These are phyloP conservation scores for Paracanthobrama guichenoti DNA, from an alignment of 2,113 vertebrate genomes.

Conservation along the genomic window DNA sequence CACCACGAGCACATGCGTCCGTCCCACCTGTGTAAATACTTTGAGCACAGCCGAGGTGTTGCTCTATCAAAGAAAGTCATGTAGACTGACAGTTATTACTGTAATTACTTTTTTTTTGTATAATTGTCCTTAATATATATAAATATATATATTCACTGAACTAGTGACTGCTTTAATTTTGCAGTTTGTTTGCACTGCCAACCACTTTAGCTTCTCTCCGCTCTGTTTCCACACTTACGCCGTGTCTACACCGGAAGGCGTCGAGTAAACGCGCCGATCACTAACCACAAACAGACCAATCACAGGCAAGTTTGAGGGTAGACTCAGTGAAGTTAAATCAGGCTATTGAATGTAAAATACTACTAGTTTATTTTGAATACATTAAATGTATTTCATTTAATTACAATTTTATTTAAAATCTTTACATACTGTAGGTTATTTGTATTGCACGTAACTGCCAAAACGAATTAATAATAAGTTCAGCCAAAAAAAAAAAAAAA, in stretches of 20 bases:
- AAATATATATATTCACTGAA: conserved; percentile 33
- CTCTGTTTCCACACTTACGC: conserved; percentile 6
- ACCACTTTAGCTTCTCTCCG: conserved; percentile 38
- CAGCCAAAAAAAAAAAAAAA: background rate
- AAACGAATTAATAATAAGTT: too few relatives aligned
- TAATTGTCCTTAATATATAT: conserved; percentile 40
- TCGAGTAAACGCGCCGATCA: background rate
- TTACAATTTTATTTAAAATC: too few relatives aligned
- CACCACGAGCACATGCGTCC: conserved; percentile 11
- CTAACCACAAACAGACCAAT: background rate
- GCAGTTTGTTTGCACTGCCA: conserved; percentile 51
- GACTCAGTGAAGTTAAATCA: background rate
- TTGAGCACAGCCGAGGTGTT: conserved; percentile 5
- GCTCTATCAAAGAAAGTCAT: conserved; percentile 9
- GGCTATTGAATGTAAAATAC: background rate
- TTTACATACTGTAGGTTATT: background rate
- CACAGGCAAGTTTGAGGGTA: background rate
- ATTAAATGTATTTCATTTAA: background rate
- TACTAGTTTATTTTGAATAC: background rate
- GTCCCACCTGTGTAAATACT: conserved; percentile 43
- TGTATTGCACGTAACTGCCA: background rate
- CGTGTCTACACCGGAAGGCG: background rate
- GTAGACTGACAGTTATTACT: conserved; percentile 12
- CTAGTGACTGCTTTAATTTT: conserved; percentile 43
- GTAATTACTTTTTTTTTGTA: conserved; percentile 46